Evolutionary conservation across 2,888 invertebrate genomes (phyloP).

Genomic region (Nymphalis polychloros): DNA sequence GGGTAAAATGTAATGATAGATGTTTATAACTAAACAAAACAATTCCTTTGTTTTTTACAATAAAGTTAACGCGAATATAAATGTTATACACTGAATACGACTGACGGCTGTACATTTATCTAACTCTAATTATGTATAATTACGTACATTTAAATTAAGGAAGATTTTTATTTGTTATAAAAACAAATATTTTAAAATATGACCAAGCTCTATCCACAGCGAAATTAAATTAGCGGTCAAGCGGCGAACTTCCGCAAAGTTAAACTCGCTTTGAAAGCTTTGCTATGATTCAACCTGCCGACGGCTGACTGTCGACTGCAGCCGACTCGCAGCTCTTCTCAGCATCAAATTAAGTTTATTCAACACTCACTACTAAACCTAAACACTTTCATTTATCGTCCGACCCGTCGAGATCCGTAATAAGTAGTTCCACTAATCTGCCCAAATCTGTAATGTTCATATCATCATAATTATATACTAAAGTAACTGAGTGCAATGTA

Average conservation of each 20-base stretch:
- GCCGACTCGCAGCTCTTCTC: background rate
- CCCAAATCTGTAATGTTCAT: too few species aligned
- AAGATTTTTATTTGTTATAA: too few species aligned
- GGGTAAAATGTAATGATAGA: too few species aligned
- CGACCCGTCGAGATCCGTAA: background rate
- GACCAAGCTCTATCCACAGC: background rate
- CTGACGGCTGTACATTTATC: background rate
- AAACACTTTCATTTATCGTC: conserved; percentile 1
- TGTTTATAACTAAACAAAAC: too few species aligned
- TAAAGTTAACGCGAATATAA: too few species aligned
- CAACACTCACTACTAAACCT: conserved; percentile 3
- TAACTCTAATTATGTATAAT: background rate
- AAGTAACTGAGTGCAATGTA: too few species aligned
- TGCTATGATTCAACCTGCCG: background rate
- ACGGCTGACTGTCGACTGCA: background rate
- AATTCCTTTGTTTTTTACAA: too few species aligned
- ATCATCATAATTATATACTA: too few species aligned
- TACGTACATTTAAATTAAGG: too few species aligned
- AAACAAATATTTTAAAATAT: conserved; percentile 4
- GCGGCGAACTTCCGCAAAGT: conserved; percentile 21
- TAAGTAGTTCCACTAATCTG: too few species aligned
- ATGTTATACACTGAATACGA: too few species aligned
- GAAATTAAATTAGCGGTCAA: conserved; percentile 23
- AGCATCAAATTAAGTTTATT: conserved; percentile 8
- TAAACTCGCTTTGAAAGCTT: conserved; percentile 14